These are phyloP conservation scores for Bombus waltoni DNA, from an alignment of 1,140 invertebrate species.

Conservation along the genomic window DNA sequence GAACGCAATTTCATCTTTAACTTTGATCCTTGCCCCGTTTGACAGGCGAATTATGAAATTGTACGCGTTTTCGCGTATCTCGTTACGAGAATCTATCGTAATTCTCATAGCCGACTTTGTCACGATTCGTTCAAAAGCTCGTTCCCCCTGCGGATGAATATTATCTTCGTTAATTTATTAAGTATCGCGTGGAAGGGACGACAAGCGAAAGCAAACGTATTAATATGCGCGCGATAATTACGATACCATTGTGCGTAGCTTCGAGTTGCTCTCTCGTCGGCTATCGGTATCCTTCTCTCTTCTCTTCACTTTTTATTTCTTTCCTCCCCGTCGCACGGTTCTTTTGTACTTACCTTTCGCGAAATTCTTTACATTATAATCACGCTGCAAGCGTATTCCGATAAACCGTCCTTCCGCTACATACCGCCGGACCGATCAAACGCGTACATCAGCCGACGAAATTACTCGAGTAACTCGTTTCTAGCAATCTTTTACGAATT, in stretches of 20 bases:
- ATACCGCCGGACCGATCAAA: too few species aligned
- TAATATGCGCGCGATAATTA: slow-evolving; percentile 33
- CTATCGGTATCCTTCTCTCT: rapidly evolving
- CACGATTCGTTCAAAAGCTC: not conserved
- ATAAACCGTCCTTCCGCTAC: too few species aligned
- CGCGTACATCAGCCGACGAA: too few species aligned
- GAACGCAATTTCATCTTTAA: not conserved
- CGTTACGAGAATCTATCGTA: slow-evolving; percentile 34
- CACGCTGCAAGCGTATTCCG: rapidly evolving
- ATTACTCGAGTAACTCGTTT: too few species aligned
- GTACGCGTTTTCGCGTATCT: not conserved
- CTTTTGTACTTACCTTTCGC: not conserved
- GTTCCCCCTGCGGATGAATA: slow-evolving; percentile 2
- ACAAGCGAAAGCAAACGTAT: slow-evolving; percentile 1
- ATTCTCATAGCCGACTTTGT: not conserved
- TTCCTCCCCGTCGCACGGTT: not conserved
- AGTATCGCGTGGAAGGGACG: not conserved
- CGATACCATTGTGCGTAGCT: not conserved
- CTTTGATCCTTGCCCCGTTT: not conserved
- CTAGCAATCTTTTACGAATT: too few species aligned
- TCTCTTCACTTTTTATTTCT: too few species aligned
- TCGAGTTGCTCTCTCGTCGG: not conserved
- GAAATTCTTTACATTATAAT: not conserved
- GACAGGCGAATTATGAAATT: not conserved
- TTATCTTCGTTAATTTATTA: slow-evolving; percentile 44